A percentile compares a stretch with the other conserved stretches of the same genome.
Conservation (phyloP, 2,113 vertebrate genomes). For the Chloropsis cyanopogon region DNA sequence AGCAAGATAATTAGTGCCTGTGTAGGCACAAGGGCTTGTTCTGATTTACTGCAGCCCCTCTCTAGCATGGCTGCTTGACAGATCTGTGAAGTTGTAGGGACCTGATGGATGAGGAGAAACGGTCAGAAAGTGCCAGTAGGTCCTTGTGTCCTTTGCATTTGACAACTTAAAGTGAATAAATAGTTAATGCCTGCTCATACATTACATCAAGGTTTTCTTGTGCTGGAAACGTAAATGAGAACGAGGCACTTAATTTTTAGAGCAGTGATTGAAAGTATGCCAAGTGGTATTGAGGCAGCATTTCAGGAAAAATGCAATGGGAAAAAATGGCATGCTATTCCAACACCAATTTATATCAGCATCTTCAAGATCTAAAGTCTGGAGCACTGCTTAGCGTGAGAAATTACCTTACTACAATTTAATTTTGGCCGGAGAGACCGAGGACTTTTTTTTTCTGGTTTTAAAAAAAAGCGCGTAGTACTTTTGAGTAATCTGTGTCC, state of each 20-base stretch:
- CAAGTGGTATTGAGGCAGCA: slow-evolving; percentile 39
- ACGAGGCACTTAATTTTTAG: slow-evolving; percentile 60
- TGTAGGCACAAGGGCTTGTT: not conserved
- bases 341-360: slow-evolving; percentile 23
- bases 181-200: slow-evolving; percentile 32
- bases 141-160: not conserved
- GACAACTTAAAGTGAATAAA: not conserved
- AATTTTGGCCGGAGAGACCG: slow-evolving; percentile 37
- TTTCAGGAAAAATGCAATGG: slow-evolving; percentile 47
- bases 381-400: not conserved
- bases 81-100: not conserved
- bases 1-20: not conserved
- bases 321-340: slow-evolving; percentile 25
- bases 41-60: not conserved
- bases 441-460: not conserved
- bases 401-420: slow-evolving; percentile 41
- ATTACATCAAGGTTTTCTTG: not conserved
- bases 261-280: slow-evolving; percentile 42
- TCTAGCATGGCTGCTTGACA: not conserved
- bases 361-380: not conserved
- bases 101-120: not conserved
- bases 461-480: not conserved
- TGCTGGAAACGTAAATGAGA: slow-evolving; percentile 36
- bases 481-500: not conserved
- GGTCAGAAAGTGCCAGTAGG: not conserved